Base-by-base conservation (phyloP, 2,797 vertebrate genomes). In the Poeciliopsis paucimaculata region DNA sequence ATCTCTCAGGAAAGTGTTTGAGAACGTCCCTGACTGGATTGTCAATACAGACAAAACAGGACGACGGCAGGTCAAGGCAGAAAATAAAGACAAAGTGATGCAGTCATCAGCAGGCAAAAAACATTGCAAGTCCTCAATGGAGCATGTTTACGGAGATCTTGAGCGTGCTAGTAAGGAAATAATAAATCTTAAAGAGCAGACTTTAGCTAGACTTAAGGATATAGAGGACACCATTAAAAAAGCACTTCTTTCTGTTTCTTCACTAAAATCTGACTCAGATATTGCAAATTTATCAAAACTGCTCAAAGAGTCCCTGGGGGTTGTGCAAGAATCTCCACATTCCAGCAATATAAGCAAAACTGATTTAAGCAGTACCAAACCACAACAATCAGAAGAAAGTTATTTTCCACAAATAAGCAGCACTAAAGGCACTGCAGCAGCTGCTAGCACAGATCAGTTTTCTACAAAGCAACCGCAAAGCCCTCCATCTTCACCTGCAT, bases 171-270 rank as follows among this genome's bases (percentile, higher is more conserved):
- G 98, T 84, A 94, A 95, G 45, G 98, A 98, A 87, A 98, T 99
- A 43, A 96, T 96, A 46, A 92, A 90, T 86, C 93, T 99, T 80
- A 99, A 98, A 90, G 97, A 99, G 82, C 97, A 99, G 90, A 99
- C 97, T 0, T 93, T 99, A 75, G 96, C 97, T 53, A 96, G 96
- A 90, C 95, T 99, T 45, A 80, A 97, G 83, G 97, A 98, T 84
- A 98, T 99, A 0, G 98, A 99, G 86, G 96, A 97, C 66, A 94
- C 98, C 7, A 97, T 99, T 73, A 97, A 94, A 84, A 99, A 99
- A 90, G 98, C 96, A 11, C 96, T 99, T 75, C 97, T 92, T 87
- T 98, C 98, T 0, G 96, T 99, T 76, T 99, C 97, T 0, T 96
- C 94, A 76, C 94, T 99, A 53, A 98, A 98, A 90, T 97, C 97